Evolutionary conservation across 2,797 vertebrate species (phyloP).

Genomic region (Ctenochaetus hawaiiensis): DNA sequence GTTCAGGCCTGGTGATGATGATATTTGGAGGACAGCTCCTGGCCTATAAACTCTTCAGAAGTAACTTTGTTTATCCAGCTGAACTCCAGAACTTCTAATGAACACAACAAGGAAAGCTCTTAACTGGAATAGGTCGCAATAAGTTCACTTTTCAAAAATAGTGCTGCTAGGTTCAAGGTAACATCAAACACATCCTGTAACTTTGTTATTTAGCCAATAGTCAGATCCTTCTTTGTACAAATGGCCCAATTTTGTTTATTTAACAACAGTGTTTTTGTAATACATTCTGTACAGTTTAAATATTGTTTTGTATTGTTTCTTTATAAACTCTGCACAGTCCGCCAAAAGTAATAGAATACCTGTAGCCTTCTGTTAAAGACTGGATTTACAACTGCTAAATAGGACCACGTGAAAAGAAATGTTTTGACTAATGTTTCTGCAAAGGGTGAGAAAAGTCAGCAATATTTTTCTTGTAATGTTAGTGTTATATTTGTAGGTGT

Average conservation of each 20-base stretch:
- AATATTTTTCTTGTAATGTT: conserved; percentile 6
- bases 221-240: conserved; percentile 41
- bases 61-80: conserved; percentile 90
- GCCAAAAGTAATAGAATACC: neutral
- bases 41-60: conserved; percentile 91
- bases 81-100: conserved; percentile 85
- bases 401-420: neutral
- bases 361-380: conserved; percentile 15
- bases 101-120: conserved; percentile 50
- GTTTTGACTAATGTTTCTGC: neutral
- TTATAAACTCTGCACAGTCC: conserved; percentile 32
- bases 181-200: conserved; percentile 5
- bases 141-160: conserved; percentile 5
- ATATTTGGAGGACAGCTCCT: conserved; percentile 91
- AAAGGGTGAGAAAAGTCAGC: neutral
- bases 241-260: conserved; percentile 24
- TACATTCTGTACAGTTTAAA: conserved; percentile 65
- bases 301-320: conserved; percentile 74
- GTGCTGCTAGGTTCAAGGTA: conserved; percentile 3
- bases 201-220: conserved; percentile 2
- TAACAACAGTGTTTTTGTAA: conserved; percentile 42
- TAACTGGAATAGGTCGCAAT: conserved; percentile 30
- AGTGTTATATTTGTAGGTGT: neutral
- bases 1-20: conserved; percentile 91
- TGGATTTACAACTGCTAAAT: conserved; percentile 11